Conservation (phyloP, 35 echinoderm and acorn worm species). For the Chiridota heheva region DNA sequence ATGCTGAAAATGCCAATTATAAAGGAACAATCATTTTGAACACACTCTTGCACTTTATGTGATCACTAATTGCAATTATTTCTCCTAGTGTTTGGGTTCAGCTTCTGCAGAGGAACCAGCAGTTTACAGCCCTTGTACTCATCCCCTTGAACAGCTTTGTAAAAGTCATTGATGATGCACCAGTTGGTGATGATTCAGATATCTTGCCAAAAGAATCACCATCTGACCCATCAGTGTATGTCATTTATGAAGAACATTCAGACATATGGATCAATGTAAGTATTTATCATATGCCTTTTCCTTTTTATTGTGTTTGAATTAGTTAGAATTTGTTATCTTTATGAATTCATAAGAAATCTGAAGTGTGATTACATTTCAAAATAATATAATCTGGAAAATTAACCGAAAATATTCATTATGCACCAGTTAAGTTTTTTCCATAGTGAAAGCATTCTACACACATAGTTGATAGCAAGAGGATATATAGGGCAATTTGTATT, state of each 20-base stretch:
- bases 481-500: too few species aligned
- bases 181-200: not conserved
- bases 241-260: slow-evolving; percentile 96
- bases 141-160: slow-evolving; percentile 86
- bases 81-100: slow-evolving; percentile 96
- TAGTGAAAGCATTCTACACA: too few species aligned
- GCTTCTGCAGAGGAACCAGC: slow-evolving; percentile 85
- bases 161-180: slow-evolving; percentile 6
- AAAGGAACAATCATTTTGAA: too few species aligned
- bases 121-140: slow-evolving; percentile 70
- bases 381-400: too few species aligned
- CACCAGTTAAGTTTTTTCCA: too few species aligned
- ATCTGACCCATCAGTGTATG: slow-evolving; percentile 53
- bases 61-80: too few species aligned
- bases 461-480: too few species aligned
- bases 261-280: slow-evolving; percentile 99
- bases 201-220: slow-evolving; percentile 16
- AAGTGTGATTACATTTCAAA: too few species aligned
- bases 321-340: not conserved
- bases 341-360: not conserved
- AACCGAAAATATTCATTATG: too few species aligned
- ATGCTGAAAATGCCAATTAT: not conserved
- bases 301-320: not conserved
- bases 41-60: too few species aligned
- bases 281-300: not conserved